Conservation (phyloP, 2,888 invertebrate genomes). For the Morpho deidamia region DNA sequence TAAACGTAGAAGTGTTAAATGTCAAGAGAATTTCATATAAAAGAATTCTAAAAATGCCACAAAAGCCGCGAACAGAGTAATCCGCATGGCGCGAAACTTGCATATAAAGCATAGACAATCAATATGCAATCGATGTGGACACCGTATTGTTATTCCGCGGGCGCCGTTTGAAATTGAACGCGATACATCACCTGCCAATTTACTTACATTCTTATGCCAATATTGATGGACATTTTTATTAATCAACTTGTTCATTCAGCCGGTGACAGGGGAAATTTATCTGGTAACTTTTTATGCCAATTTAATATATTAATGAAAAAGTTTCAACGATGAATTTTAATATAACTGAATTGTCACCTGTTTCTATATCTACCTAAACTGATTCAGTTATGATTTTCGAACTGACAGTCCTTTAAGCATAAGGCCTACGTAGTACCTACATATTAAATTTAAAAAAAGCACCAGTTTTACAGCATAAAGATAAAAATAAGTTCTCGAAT, state of each 20-base stretch:
- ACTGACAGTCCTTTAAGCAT: too few relatives aligned
- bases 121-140: slow-evolving; percentile 22
- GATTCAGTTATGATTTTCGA: too few relatives aligned
- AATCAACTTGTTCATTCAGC: slow-evolving; percentile 21
- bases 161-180: slow-evolving; percentile 22
- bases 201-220: slow-evolving; percentile 30
- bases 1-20: too few relatives aligned
- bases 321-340: neutral
- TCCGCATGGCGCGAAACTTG: slow-evolving; percentile 16
- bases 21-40: too few relatives aligned
- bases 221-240: slow-evolving; percentile 28
- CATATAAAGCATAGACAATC: slow-evolving; percentile 23
- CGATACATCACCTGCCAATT: slow-evolving; percentile 31
- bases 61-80: slow-evolving; percentile 5
- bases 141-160: slow-evolving; percentile 24
- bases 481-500: too few relatives aligned
- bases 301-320: slow-evolving; percentile 9
- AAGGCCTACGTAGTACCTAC: too few relatives aligned
- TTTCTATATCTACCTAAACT: too few relatives aligned
- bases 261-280: slow-evolving; percentile 18
- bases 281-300: slow-evolving; percentile 15
- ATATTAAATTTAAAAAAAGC: too few relatives aligned
- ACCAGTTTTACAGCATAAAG: too few relatives aligned
- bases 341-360: too few relatives aligned
- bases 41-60: too few relatives aligned